phyloP scores from a whole-genome alignment of 2,113 vertebrate species.

The Dolichotis patagonum region DNA sequence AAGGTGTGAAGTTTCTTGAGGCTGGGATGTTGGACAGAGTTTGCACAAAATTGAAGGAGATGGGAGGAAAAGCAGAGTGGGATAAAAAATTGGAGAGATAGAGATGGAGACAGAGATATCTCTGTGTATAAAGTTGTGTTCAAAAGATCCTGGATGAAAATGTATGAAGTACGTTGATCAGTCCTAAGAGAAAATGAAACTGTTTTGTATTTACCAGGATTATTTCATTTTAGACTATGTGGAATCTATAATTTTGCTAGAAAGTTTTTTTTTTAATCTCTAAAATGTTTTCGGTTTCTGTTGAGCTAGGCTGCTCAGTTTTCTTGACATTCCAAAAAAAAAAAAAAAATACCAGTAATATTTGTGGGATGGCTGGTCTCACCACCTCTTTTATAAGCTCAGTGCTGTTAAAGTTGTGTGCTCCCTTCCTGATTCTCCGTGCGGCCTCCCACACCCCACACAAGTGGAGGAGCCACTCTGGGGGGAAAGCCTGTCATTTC shows the following conservation, averaged over 20 bases:
- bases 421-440: neutral
- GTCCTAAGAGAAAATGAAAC: slow-evolving; percentile 28
- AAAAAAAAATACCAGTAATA: slow-evolving; percentile 51
- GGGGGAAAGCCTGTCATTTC: neutral
- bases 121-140: neutral
- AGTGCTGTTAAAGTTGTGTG: accelerated
- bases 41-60: neutral
- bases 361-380: slow-evolving; percentile 55
- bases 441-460: neutral
- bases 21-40: neutral
- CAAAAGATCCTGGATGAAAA: neutral
- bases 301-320: neutral
- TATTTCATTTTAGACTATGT: neutral
- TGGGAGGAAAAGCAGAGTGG: neutral
- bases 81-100: neutral
- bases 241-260: slow-evolving; percentile 1
- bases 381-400: neutral
- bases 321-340: slow-evolving; percentile 46
- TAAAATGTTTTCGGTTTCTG: slow-evolving; percentile 13
- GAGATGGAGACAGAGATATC: neutral
- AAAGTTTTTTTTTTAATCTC: neutral
- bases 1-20: neutral
- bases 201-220: neutral
- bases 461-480: neutral
- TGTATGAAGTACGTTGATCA: neutral